phyloP scores from a whole-genome alignment of 1,140 invertebrate species.

The Scaptomyza pallida region DNA sequence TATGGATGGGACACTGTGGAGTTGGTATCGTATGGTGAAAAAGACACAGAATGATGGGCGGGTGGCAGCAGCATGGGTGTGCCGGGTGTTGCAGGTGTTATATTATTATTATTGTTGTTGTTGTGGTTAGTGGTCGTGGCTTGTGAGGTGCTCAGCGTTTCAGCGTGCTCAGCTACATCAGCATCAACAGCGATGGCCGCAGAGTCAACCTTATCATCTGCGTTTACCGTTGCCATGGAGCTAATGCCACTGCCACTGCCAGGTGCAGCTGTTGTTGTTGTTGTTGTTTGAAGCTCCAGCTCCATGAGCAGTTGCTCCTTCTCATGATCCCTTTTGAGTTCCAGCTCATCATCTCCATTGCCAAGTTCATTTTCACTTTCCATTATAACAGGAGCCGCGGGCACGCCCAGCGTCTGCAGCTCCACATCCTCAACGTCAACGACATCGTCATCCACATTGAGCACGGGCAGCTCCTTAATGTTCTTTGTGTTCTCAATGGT shows the following conservation, averaged over 20 bases:
- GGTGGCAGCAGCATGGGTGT: constrained; percentile 30
- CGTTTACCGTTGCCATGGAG: constrained; percentile 48
- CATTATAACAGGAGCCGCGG: constrained; percentile 30
- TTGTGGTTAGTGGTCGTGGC: constrained; percentile 45
- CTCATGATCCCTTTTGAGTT: constrained; percentile 22
- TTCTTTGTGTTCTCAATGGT: constrained; percentile 83
- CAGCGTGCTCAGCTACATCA: constrained; percentile 48
- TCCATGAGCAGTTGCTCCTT: constrained; percentile 12
- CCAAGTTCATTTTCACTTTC: constrained; percentile 30
- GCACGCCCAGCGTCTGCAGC: constrained; percentile 54
- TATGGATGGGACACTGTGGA: constrained; percentile 32
- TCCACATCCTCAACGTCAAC: constrained; percentile 71
- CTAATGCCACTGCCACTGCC: constrained; percentile 11
- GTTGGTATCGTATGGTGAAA: constrained; percentile 52
- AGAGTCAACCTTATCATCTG: constrained; percentile 48
- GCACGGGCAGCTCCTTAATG: constrained; percentile 71
- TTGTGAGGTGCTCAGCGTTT: constrained; percentile 50
- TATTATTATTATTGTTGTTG: constrained; percentile 24
- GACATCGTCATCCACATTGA: constrained; percentile 56
- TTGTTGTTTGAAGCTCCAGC: neutral
- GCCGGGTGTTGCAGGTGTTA: constrained; percentile 33
- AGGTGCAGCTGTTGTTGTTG: constrained; percentile 19
- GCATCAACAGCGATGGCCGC: constrained; percentile 44
- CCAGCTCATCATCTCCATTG: constrained; percentile 45
- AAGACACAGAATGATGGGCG: constrained; percentile 32